Evolutionary conservation across 2,797 vertebrate species (phyloP).

Genomic region (Arremon aurantiirostris): DNA sequence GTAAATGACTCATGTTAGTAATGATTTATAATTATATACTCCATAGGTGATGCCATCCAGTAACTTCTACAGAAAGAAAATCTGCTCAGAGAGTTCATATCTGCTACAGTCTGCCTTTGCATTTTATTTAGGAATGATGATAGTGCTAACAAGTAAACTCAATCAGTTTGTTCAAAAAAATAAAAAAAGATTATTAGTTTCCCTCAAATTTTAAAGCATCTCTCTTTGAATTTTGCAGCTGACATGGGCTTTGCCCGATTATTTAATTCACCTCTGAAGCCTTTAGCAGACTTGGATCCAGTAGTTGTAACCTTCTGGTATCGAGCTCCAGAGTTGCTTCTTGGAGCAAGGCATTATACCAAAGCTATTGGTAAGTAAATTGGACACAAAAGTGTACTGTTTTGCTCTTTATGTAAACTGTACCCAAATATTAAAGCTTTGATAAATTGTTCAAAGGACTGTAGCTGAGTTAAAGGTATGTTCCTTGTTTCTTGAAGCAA

Average conservation of each 20-base stretch:
- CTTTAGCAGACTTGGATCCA: constrained; percentile 99
- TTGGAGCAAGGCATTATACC: constrained; percentile 99
- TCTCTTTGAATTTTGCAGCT: constrained; percentile 82
- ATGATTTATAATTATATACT: constrained; percentile 68
- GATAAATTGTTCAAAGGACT: background rate
- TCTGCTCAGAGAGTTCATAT: background rate
- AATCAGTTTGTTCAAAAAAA: background rate
- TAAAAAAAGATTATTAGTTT: background rate
- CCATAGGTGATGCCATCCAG: background rate
- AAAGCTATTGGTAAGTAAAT: constrained; percentile 97
- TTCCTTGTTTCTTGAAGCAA: background rate
- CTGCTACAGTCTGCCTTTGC: background rate
- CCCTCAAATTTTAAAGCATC: constrained; percentile 29
- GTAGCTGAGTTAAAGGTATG: background rate
- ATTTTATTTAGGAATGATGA: constrained; percentile 38
- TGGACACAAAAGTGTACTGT: background rate
- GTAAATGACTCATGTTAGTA: constrained; percentile 44
- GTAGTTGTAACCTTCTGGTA: constrained; percentile 99
- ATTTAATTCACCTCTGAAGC: constrained; percentile 99
- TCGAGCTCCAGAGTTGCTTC: constrained; percentile 96
- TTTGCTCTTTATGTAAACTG: background rate
- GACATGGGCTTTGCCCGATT: constrained; percentile 99
- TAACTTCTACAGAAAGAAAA: constrained; percentile 39
- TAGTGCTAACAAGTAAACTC: constrained; percentile 37
- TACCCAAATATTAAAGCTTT: background rate